Conservation (phyloP, 2,797 vertebrate genomes). For the Leuciscus waleckii region DNA sequence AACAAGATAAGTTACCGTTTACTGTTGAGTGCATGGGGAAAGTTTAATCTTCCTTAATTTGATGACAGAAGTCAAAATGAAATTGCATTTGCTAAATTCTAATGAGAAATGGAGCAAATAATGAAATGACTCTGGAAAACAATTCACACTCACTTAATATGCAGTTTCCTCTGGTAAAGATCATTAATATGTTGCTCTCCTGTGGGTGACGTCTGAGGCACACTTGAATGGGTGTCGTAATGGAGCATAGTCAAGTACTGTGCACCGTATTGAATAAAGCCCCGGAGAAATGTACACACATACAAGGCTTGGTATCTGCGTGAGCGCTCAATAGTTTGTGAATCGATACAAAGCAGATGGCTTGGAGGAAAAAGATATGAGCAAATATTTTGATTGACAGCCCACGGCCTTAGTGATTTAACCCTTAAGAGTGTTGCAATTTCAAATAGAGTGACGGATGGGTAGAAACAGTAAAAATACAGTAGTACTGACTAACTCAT, state of each 20-base stretch:
- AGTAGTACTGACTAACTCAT: not conserved
- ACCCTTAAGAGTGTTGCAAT: not conserved
- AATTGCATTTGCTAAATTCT: conserved; percentile 41
- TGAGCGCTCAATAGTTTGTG: not conserved
- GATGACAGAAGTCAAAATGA: conserved; percentile 35
- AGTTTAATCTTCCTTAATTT: conserved; percentile 16
- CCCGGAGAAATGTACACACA: conserved; percentile 28
- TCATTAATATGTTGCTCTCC: conserved; percentile 39
- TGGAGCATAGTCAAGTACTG: conserved; percentile 16
- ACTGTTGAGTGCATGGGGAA: not conserved
- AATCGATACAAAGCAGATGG: conserved; percentile 40
- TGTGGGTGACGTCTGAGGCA: conserved; percentile 19
- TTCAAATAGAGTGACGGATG: conserved; percentile 1
- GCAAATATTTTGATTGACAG: conserved; percentile 14
- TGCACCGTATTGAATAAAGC: conserved; percentile 15
- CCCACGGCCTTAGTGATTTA: not conserved
- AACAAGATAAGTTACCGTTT: conserved; percentile 30
- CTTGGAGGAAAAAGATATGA: conserved; percentile 32
- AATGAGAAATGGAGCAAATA: conserved; percentile 48
- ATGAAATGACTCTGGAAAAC: conserved; percentile 50
- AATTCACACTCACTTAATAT: conserved; percentile 39
- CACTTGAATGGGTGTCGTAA: conserved; percentile 28
- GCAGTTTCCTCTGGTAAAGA: conserved; percentile 11
- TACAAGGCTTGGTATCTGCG: not conserved
- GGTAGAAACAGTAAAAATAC: not conserved